Base-by-base conservation (phyloP, 2,113 vertebrate genomes). In the Perca flavescens region DNA sequence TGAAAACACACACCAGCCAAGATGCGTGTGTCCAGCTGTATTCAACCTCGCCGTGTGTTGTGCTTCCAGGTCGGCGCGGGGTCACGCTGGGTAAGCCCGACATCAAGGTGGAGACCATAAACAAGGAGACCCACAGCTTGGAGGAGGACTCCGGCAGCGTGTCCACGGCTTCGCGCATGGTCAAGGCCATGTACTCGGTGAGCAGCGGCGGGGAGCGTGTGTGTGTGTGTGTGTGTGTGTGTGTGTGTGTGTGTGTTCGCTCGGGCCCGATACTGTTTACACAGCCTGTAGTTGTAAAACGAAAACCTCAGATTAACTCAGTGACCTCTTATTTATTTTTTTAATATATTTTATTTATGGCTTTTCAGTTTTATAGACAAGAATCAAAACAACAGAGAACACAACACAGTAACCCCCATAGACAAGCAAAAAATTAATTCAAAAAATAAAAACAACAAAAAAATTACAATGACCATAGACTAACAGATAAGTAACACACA, bases 121-220 rank as follows among this genome's bases (percentile, higher is more conserved):
- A 98, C 95, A 96, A 98, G 82, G 98, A 99, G 93, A 97, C 96
- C 1, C 96, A 98, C 91, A 97, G 96, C 0, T 93, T 98, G 85
- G 98, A 99, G 75, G 98, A 99, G 46, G 98, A 99, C 80, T 96
- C 97, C 0, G 96, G 96, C 92, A 98, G 97, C 3, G 95, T 99
- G 82, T 97, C 97, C 91, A 99, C 98, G 0, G 98, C 98, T 1
- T 98, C 97, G 0, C 96, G 98, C 0, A 97, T 99, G 96, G 97
- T 99, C 95, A 99, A 99, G 90, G 97, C 97, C 93, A 98, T 99
- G 96, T 99, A 99, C 94, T 99, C 97, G 81, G 98, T 99, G 90
- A 96, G 97, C 68, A 65, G 77, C 81, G 25, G 82, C 73, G 25
- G 88, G 77, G 57, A 28, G 28, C 28, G 28, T 5, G 5, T 34